phyloP scores from a whole-genome alignment of 2,797 vertebrate genomes.

The Hemitrygon akajei region DNA sequence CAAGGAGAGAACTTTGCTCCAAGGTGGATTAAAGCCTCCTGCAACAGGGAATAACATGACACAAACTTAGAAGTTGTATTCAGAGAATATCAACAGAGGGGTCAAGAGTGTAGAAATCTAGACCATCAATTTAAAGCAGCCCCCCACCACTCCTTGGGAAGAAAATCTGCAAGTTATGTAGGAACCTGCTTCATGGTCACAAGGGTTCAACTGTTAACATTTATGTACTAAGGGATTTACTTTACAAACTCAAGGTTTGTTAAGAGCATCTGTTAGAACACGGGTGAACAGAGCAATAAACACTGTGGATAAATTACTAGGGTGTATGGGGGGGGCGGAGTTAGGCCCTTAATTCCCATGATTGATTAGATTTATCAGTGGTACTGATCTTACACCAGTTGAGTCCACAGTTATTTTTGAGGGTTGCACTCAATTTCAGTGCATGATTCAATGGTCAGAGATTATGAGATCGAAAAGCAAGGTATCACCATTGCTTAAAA shows the following conservation, averaged over 20 bases:
- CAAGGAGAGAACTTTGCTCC: conserved; percentile 98
- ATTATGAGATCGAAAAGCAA: no score
- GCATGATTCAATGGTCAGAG: not conserved
- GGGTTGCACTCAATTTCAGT: not conserved
- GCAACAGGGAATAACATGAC: conserved; percentile 14
- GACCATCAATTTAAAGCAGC: not conserved
- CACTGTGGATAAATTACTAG: not conserved
- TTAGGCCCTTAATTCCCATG: not conserved
- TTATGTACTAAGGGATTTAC: not conserved
- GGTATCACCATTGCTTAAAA: not conserved
- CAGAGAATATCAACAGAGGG: not conserved
- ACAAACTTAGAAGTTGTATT: not conserved
- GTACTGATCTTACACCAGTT: not conserved
- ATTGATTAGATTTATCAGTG: not conserved
- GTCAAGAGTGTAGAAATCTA: not conserved
- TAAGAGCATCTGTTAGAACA: no score
- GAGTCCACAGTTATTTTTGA: no score
- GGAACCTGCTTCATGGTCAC: not conserved
- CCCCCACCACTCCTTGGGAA: not conserved
- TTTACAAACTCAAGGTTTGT: not conserved
- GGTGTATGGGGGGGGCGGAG: not conserved
- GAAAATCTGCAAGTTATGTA: not conserved
- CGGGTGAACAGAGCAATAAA: not conserved
- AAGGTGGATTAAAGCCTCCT: conserved; percentile 94
- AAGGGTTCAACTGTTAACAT: not conserved